A percentile compares a stretch with the other conserved stretches of the same genome.
phyloP scores from a whole-genome alignment of 2,797 vertebrate species.

The Acrocephalus scirpaceus region DNA sequence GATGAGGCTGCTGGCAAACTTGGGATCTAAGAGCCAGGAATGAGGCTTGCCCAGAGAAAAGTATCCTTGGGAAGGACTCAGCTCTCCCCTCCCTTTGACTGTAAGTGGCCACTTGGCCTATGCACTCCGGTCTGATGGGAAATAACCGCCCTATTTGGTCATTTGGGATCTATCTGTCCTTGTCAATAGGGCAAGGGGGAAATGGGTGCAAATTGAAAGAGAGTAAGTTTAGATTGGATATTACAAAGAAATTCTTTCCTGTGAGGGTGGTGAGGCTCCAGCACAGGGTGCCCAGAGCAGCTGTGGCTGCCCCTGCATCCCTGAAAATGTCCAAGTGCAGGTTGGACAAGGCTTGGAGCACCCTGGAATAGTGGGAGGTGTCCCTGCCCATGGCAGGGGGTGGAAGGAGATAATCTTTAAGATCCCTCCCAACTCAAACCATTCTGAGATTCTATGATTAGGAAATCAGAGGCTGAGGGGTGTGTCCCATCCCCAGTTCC shows the following conservation, averaged over 20 bases:
- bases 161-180: background rate
- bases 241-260: background rate
- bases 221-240: too few species aligned
- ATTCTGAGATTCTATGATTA: background rate
- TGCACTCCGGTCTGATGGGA: accelerated
- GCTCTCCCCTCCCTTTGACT: background rate
- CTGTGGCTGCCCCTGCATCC: background rate
- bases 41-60: background rate
- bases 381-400: background rate
- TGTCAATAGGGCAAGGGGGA: background rate
- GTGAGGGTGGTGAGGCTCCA: background rate
- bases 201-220: background rate
- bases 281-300: background rate
- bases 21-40: background rate
- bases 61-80: background rate
- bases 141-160: accelerated
- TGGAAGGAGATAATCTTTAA: background rate
- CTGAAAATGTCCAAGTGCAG: background rate
- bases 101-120: accelerated
- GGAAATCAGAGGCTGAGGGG: background rate
- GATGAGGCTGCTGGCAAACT: background rate
- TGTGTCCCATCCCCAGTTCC: background rate
- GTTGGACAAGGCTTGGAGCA: accelerated
- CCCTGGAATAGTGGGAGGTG: accelerated
- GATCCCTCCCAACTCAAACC: background rate